Evolutionary conservation across 2,113 vertebrate genomes (phyloP), one percentile per base, ranked within the genome.

Genomic region (Crotalus helleri): DNA sequence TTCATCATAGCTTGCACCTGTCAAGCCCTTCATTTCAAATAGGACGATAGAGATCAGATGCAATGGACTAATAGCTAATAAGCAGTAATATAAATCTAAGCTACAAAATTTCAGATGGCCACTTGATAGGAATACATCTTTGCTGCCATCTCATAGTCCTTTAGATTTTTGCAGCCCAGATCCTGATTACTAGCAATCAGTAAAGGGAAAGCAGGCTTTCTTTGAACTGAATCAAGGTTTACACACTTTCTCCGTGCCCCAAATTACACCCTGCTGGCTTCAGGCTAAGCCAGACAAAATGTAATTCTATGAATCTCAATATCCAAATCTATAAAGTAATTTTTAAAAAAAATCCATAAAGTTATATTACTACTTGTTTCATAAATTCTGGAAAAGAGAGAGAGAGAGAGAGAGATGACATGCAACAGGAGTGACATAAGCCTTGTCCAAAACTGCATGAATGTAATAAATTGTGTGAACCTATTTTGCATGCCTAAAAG

Each of bases 231-330:
- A 93, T 87, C 92, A 85, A 86, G 92, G 26, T 39, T 69, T 55
- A 21, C 26, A 88, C 87, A 51, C 87, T 95, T 15, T 95, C 94
- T 87, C 92, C 90, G 88, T 92, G 91, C 23, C 94, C 86, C 94
- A 89, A 92, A 94, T 95, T 94, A 94, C 95, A 93, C 23, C 90
- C 92, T 15, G 15, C 49, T 94, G 26, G 23, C 57, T 86, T 13
- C 26, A 29, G 33, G 58, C 88, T 55, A 94, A 58, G 51, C 81
- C 54, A 23, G 0, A 0, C 5, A 1, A 92, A 93, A 93, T 0
- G 8, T 64, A 89, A 93, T 54, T 64, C 29, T 85, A 51, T 21
- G 29, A 39, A 88, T 85, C 57, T 87, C 74, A 69, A 88, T 86
- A 87, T 29, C 88, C 74, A 39, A 39, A 23, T 93, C 95, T 92